These are phyloP conservation scores for Polydrusus pterygomalis DNA, from an alignment of 2,888 invertebrate species.

Conservation along the genomic window DNA sequence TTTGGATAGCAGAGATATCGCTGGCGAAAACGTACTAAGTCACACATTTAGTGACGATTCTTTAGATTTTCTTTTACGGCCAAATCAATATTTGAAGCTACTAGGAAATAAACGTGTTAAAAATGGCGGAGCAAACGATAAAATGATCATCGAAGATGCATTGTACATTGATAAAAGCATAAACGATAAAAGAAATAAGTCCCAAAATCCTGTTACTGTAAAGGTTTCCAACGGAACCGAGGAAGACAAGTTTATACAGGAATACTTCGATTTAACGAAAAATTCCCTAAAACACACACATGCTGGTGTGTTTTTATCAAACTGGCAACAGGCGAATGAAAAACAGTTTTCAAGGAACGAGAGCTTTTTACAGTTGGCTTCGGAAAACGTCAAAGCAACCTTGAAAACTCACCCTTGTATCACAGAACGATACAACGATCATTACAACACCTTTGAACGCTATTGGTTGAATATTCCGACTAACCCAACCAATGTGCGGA, in stretches of 20 bases:
- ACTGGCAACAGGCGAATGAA: slow-evolving; percentile 41
- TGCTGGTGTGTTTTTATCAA: slow-evolving; percentile 28
- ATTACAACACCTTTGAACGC: slow-evolving; percentile 65
- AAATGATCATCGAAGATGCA: slow-evolving; percentile 59
- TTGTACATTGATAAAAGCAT: slow-evolving; percentile 31
- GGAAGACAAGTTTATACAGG: slow-evolving; percentile 23
- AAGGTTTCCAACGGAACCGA: slow-evolving; percentile 3
- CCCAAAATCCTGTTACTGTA: slow-evolving; percentile 47
- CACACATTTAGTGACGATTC: slow-evolving; percentile 61
- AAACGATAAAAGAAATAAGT: slow-evolving; percentile 2
- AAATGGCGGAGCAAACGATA: slow-evolving; percentile 64
- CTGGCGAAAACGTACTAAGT: slow-evolving; percentile 48
- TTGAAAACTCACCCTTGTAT: background rate
- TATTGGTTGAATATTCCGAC: slow-evolving; percentile 65
- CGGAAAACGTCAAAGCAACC: slow-evolving; percentile 4
- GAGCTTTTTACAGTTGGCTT: slow-evolving; percentile 7
- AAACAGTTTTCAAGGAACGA: slow-evolving; percentile 29
- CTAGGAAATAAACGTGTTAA: slow-evolving; percentile 59
- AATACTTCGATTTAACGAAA: slow-evolving; percentile 22
- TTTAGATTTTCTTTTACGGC: slow-evolving; percentile 64
- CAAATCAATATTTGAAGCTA: slow-evolving; percentile 61
- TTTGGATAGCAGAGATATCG: slow-evolving; percentile 2
- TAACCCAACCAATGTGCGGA: slow-evolving; percentile 47
- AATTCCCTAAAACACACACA: slow-evolving; percentile 27
- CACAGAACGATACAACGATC: slow-evolving; percentile 52